Percentiles rank a stretch among this genome's conserved stretches.
These are phyloP conservation scores for Orius insidiosus DNA, from an alignment of 1,140 invertebrate species.

Conservation along the genomic window DNA sequence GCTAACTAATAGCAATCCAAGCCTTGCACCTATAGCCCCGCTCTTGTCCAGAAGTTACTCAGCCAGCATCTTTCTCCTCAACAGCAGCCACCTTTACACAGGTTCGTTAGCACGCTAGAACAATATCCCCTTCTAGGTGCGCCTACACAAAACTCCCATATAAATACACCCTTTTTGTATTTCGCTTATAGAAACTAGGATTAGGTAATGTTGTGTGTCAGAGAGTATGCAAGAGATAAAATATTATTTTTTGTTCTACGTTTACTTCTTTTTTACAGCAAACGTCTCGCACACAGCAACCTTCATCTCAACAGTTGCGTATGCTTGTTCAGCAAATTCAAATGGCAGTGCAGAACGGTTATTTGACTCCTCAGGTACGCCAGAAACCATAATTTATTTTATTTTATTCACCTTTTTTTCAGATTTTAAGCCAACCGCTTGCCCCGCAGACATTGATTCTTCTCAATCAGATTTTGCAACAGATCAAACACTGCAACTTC, in stretches of 20 bases:
- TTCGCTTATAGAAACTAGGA: not conserved
- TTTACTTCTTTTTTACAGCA: slow-evolving; percentile 19
- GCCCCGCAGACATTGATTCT: slow-evolving; percentile 82
- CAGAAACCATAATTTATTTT: too few relatives aligned
- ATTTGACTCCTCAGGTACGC: slow-evolving; percentile 53
- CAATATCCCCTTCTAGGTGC: not conserved
- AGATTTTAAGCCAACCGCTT: slow-evolving; percentile 85
- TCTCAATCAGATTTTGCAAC: slow-evolving; percentile 70
- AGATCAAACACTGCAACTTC: slow-evolving; percentile 63
- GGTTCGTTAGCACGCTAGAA: slow-evolving; percentile 8
- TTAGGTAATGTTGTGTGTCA: not conserved
- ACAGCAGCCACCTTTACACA: slow-evolving; percentile 21
- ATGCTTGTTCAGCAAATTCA: slow-evolving; percentile 91
- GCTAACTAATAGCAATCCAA: slow-evolving; percentile 27
- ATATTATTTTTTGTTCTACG: not conserved
- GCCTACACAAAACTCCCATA: not conserved
- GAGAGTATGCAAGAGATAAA: not conserved
- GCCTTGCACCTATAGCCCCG: slow-evolving; percentile 36
- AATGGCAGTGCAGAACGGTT: slow-evolving; percentile 80
- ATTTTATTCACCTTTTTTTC: slow-evolving; percentile 23
- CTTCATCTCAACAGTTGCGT: slow-evolving; percentile 68
- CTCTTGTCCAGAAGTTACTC: slow-evolving; percentile 53
- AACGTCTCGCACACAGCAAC: slow-evolving; percentile 47
- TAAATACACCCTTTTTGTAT: not conserved
- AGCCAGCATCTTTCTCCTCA: slow-evolving; percentile 36